Evolutionary conservation across 2,888 invertebrate genomes (phyloP).

Genomic region (Netelia fuscicornis): DNA sequence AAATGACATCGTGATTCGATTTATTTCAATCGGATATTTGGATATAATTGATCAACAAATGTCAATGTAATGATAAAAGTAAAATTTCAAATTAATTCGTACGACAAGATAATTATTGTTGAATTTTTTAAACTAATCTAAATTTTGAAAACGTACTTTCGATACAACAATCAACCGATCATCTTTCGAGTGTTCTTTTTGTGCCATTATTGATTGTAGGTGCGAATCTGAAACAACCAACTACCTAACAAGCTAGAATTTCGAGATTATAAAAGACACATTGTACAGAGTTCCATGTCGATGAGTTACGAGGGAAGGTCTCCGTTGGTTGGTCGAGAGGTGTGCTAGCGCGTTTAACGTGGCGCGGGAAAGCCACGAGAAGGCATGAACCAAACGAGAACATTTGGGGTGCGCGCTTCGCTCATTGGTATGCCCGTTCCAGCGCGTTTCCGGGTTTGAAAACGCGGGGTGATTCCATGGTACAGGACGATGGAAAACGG

Average conservation of each 20-base stretch:
- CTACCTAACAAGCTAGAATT: neutral
- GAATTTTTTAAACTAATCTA: too few relatives aligned
- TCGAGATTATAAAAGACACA: neutral
- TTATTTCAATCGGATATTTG: neutral
- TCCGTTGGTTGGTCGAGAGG: conserved; percentile 47
- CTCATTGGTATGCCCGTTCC: conserved; percentile 81
- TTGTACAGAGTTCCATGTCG: neutral
- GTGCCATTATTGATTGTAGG: neutral
- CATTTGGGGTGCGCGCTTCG: conserved; percentile 53
- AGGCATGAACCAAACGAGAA: conserved; percentile 32
- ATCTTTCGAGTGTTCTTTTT: neutral
- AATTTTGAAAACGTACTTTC: too few relatives aligned
- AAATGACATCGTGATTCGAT: neutral
- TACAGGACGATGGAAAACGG: conserved; percentile 33
- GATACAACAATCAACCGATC: too few relatives aligned
- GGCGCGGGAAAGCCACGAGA: conserved; percentile 70
- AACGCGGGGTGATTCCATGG: conserved; percentile 61
- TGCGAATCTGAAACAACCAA: too few relatives aligned
- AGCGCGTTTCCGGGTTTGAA: conserved; percentile 72
- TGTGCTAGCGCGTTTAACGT: conserved; percentile 53
- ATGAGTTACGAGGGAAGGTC: neutral
- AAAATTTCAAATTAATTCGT: neutral
- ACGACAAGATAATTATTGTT: too few relatives aligned
- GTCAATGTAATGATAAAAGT: neutral
- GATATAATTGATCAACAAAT: neutral